A percentile compares a stretch with the other conserved stretches of the same genome.
Evolutionary conservation across 2,888 invertebrate species (phyloP).

Genomic region (Gymnoscelis rufifasciata): DNA sequence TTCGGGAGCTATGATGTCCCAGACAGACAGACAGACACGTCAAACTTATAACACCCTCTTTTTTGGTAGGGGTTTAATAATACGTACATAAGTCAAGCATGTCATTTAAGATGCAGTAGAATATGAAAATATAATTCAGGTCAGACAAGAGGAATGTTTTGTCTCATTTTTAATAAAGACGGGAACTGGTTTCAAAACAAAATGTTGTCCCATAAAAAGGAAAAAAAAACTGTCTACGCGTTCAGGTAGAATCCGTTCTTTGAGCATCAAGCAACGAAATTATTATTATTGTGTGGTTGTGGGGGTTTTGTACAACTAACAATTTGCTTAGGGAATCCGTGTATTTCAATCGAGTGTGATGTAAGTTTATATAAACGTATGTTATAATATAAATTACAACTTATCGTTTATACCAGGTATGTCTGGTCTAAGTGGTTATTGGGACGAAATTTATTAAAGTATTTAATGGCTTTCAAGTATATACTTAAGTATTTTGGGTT

Average conservation of each 20-base stretch:
- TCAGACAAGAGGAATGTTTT: conserved; percentile 7
- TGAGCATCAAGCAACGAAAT: conserved; percentile 14
- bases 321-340: background rate
- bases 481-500: too few relatives aligned
- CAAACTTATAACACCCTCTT: too few relatives aligned
- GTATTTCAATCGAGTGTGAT: too few relatives aligned
- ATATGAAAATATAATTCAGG: background rate
- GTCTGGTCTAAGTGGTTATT: too few relatives aligned
- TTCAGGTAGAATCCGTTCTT: conserved; percentile 38
- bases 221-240: conserved; percentile 26
- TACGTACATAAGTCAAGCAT: too few relatives aligned
- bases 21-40: too few relatives aligned
- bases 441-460: too few relatives aligned
- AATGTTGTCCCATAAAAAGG: conserved; percentile 28
- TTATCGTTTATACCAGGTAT: too few relatives aligned
- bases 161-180: background rate
- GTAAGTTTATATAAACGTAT: background rate
- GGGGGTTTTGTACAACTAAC: conserved; percentile 6
- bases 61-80: too few relatives aligned
- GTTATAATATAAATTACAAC: background rate
- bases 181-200: conserved; percentile 27
- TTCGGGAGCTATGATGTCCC: too few relatives aligned
- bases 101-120: too few relatives aligned
- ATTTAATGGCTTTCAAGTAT: too few relatives aligned
- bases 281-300: conserved; percentile 13